Base-by-base conservation (phyloP, 2,888 invertebrate genomes). In the Heliconius cydno region DNA sequence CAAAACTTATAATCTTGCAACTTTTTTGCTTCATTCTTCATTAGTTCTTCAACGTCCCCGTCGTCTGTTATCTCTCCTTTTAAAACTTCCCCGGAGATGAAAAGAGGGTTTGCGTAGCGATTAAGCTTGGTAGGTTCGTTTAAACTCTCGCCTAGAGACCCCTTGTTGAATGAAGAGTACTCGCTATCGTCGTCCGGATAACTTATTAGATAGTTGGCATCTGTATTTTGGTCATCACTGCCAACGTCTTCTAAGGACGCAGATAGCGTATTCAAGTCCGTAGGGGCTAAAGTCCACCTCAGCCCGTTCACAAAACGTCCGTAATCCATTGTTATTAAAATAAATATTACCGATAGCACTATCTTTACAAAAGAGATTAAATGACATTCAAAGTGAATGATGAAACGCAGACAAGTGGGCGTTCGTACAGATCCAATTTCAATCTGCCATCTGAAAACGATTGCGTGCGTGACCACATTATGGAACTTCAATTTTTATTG, bases 1-100 rank as follows among this genome's bases (percentile, higher is more conserved):
- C 91, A 90, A 86, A 93, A 92, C 91, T 92, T 93, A 91, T 93
- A 93, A 92, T 92, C 91, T 89, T 87, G 87, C 83, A 92, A 90
- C 86, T 92, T 91, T 90, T 90, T 90, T 88, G 87, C 88, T 85
- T 90, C 89, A 86, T 89, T 91, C 90, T 91, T 92, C 90, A 92
- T 91, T 92, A 91, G 88, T 89, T 91, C 89, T 81, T 87, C 89
- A 87, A 88, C 88, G 86, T 90, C 87, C 84, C 85, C 87, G 85
- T 85, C 87, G 82, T 90, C 90, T 87, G 88, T 91, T 90, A 91
- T 90, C 89, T 88, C 89, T 80, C 87, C 89, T 88, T 90, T 91
- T 85, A 90, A 89, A 91, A 92, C 90, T 92, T 92, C 88, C 81
- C 85, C 86, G 68, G 93, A 89, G 82, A 92, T 89, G 87, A 91